Conservation (phyloP, 2,797 vertebrate genomes). For the Pipistrellus pipistrellus region DNA sequence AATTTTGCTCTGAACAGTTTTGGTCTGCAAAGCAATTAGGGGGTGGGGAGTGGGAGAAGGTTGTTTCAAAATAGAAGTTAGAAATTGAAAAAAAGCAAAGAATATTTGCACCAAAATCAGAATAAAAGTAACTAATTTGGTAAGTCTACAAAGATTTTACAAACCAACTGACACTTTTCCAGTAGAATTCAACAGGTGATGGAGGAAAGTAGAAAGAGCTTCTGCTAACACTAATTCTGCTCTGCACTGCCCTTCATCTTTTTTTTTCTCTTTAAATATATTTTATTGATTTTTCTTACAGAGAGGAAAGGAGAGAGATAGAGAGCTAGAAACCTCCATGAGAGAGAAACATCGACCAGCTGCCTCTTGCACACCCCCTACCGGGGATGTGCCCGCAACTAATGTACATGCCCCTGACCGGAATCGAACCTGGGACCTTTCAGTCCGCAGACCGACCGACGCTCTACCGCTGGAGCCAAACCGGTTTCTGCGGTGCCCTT, state of each 20-base stretch:
- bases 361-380: too few relatives aligned
- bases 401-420: too few relatives aligned
- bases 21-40: conserved; percentile 11
- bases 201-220: neutral
- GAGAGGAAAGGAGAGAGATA: too few relatives aligned
- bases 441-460: too few relatives aligned
- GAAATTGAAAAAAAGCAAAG: conserved; percentile 58
- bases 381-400: too few relatives aligned
- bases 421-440: too few relatives aligned
- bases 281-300: too few relatives aligned
- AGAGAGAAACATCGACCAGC: too few relatives aligned
- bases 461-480: too few relatives aligned
- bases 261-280: too few relatives aligned
- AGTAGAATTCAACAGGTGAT: conserved; percentile 10
- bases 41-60: neutral
- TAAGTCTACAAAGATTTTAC: conserved; percentile 23
- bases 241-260: neutral
- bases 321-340: too few relatives aligned
- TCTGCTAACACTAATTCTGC: conserved; percentile 34
- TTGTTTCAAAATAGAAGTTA: conserved; percentile 58
- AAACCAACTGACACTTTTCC: conserved; percentile 17
- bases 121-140: neutral
- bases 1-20: conserved; percentile 59
- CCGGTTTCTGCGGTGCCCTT: neutral
- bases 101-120: conserved; percentile 21